phyloP scores from a whole-genome alignment of 2,113 vertebrate genomes.

The Chamaea fasciata region DNA sequence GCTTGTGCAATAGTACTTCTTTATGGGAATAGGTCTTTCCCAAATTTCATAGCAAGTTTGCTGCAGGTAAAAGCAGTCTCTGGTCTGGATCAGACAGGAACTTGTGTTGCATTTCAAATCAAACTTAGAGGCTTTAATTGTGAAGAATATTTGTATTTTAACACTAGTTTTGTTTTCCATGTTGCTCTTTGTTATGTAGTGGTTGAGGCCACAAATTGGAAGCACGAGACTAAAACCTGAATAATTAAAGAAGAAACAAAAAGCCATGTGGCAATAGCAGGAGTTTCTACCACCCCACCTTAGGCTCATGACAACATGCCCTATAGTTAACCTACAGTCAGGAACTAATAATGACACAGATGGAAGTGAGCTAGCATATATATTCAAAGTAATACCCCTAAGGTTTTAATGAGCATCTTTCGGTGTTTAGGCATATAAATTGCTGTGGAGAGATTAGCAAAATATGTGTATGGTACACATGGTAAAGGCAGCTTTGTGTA shows the following conservation, averaged over 20 bases:
- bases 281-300: constrained; percentile 59
- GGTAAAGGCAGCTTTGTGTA: background rate
- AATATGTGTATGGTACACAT: background rate
- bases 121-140: background rate
- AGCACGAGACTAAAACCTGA: constrained; percentile 7
- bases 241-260: constrained; percentile 34
- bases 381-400: constrained; percentile 37
- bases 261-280: constrained; percentile 58
- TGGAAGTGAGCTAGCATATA: constrained; percentile 59
- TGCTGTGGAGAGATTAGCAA: background rate
- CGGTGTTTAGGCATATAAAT: background rate
- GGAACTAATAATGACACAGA: constrained; percentile 63
- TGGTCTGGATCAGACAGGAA: background rate
- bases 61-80: background rate
- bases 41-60: background rate
- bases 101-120: background rate
- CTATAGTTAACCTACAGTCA: constrained; percentile 65
- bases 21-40: background rate
- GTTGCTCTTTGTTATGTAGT: background rate
- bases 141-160: background rate
- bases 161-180: background rate
- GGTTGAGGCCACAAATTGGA: background rate
- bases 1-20: background rate
- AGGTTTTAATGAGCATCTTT: constrained; percentile 54
- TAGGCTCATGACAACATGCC: constrained; percentile 60